Conservation (phyloP, 2,888 invertebrate species). For the Monoplex corrugatus region DNA sequence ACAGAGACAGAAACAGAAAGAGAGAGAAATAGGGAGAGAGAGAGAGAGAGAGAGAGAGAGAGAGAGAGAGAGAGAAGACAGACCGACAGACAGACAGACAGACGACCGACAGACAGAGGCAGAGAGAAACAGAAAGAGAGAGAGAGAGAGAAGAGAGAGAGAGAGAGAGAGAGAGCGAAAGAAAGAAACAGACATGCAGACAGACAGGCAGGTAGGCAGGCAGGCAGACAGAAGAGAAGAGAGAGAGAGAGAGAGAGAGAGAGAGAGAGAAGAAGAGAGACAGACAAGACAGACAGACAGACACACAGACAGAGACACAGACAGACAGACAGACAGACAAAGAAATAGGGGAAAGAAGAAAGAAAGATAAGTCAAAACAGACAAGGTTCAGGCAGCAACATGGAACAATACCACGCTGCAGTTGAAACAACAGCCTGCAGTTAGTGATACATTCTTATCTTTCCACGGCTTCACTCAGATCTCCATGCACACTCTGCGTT, state of each 20-base stretch:
- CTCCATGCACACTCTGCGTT: too few relatives aligned
- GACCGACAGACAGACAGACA: neutral
- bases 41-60: neutral
- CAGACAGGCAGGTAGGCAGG: too few relatives aligned
- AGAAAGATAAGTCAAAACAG: too few relatives aligned
- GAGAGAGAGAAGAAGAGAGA: neutral
- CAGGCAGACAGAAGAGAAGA: too few relatives aligned
- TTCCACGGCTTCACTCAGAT: too few relatives aligned
- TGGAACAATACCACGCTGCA: too few relatives aligned
- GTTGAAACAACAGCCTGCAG: too few relatives aligned
- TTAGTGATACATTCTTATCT: too few relatives aligned
- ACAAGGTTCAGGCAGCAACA: too few relatives aligned
- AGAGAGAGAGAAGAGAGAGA: neutral
- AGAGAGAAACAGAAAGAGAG: constrained; percentile 20
- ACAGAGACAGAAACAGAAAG: neutral
- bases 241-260: neutral
- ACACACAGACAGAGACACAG: neutral
- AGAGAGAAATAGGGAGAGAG: neutral
- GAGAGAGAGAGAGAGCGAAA: neutral
- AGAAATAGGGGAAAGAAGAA: neutral
- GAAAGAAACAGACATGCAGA: neutral
- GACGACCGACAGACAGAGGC: neutral
- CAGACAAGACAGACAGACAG: neutral
- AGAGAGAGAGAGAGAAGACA: neutral
- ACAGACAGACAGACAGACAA: neutral